Evolutionary conservation across 2,113 vertebrate species (phyloP), one percentile per base, ranked within the genome.

Genomic region (rabbit (Oryctolagus cuniculus)): DNA sequence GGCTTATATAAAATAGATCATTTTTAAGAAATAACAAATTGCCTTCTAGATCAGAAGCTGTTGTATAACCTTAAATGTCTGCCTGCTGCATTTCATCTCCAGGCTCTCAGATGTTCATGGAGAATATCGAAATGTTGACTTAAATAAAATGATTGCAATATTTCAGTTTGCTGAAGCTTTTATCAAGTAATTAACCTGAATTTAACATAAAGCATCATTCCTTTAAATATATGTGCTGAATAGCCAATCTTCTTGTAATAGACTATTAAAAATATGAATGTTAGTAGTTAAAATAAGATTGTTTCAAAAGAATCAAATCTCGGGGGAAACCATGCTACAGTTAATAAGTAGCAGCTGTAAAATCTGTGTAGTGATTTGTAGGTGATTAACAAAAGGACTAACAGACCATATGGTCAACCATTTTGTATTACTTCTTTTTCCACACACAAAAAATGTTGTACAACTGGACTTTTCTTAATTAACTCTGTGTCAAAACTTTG

Each of bases 381-480:
- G 96, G 81, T 97, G 97, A 97, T 98, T 97, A 98, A 80, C 79
- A 97, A 95, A 38, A 97, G 91, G 90, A 95, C 80, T 91, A 63
- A 69, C 96, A 95, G 92, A 95, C 95, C 93, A 92, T 96, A 95
- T 96, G 95, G 93, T 80, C 88, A 96, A 83, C 27, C 49, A 79
- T 94, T 97, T 69, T 91, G 61, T 3, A 24, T 95, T 96, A 49
- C 22, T 91, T 84, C 38, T 97, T 97, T 96, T 92, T 89, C 15
- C 84, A 79, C 58, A 91, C 82, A 90, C 9, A 82, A 85, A 53
- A 96, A 36, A 12, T 31, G 9, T 72, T 95, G 95, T 91, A 80
- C 92, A 85, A 49, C 75, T 82, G 22, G 49, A 29, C 82, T 96
- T 95, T 94, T 2, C 63, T 82, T 96, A 96, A 95, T 97, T 97